Base-by-base conservation (phyloP, 2,113 vertebrate genomes). In the Rafetus swinhoei region DNA sequence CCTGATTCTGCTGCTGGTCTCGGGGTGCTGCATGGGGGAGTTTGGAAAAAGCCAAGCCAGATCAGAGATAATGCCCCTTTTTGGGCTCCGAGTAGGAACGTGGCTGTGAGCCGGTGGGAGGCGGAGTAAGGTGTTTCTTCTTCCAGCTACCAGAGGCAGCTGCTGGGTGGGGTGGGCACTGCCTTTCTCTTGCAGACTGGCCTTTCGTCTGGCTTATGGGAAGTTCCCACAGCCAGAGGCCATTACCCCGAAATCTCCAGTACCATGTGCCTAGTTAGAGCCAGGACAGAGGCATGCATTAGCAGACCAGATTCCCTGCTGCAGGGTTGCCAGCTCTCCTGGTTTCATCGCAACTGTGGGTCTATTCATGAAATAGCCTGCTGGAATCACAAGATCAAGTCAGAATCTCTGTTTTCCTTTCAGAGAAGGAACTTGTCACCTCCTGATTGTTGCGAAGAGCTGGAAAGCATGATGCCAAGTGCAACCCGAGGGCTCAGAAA, bases 291-390 rank as follows among this genome's bases (percentile, higher is more conserved):
- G 52, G 52, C 32, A 5, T 4, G 3, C n/a, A 35, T 18, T 35
- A 1, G 57, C 0, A 84, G 59, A 60, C 12, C 9, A 9, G 27
- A 12, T 4, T 52, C 74, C 25, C 86, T 53, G 11, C 65, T 69
- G 39, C 50, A 39, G 39, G 32, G 60, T 7, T 2, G 29, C 76
- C 16, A 39, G 11, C 60, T 81, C 74, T 2, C 0, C 1, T 74
- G 35, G 81, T 87, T 62, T 72, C 19, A n/a, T n/a, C 32, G 9
- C n/a, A n/a, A 19, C 18, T 35, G 6, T 27, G 76, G 0, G 2
- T 0, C 0, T 2, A 13, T 16, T 87, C 62, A 12, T 27, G 10
- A 1, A 79, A 77, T 4, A 1, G 0, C 7, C 2, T 74, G 62
- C 88, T 21, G 18, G 54, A 25, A 13, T 2, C 12, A 39, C 15